phyloP scores from a whole-genome alignment of 2,113 vertebrate species.

The Nanger granti region DNA sequence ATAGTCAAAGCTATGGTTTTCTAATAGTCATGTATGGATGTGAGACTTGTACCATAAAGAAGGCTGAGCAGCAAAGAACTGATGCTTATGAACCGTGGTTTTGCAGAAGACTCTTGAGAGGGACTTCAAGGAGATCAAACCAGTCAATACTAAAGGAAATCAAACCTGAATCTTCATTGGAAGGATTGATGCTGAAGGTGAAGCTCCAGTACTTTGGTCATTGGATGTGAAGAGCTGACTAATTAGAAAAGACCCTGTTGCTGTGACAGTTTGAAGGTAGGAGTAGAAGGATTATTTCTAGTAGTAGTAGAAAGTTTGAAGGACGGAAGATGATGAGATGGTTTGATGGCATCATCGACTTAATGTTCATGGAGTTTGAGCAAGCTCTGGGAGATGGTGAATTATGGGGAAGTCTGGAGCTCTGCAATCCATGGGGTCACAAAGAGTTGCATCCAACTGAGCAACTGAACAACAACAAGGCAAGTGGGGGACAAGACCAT shows the following conservation, averaged over 20 bases:
- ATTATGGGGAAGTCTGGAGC: not conserved
- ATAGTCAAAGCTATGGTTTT: not conserved
- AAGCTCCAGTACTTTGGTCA: not conserved
- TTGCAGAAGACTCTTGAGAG: not conserved
- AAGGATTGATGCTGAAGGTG: not conserved
- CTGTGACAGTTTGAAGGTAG: not conserved
- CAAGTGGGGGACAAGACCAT: not conserved
- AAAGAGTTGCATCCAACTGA: not conserved
- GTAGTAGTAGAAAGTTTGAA: not conserved
- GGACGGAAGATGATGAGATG: not conserved
- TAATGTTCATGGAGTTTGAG: not conserved
- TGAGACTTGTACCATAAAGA: not conserved
- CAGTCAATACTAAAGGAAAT: not conserved
- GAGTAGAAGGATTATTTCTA: not conserved
- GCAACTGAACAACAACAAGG: not conserved
- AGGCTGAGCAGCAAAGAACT: not conserved
- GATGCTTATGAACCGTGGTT: not conserved
- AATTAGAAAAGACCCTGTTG: not conserved
- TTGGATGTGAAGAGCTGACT: not conserved
- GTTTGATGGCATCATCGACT: not conserved
- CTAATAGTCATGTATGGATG: not conserved
- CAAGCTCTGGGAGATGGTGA: not conserved
- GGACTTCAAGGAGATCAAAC: not conserved
- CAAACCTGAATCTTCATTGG: not conserved
- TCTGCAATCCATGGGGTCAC: not conserved